Base-by-base conservation (phyloP, 1,140 invertebrate genomes). In the Rhyzopertha dominica region DNA sequence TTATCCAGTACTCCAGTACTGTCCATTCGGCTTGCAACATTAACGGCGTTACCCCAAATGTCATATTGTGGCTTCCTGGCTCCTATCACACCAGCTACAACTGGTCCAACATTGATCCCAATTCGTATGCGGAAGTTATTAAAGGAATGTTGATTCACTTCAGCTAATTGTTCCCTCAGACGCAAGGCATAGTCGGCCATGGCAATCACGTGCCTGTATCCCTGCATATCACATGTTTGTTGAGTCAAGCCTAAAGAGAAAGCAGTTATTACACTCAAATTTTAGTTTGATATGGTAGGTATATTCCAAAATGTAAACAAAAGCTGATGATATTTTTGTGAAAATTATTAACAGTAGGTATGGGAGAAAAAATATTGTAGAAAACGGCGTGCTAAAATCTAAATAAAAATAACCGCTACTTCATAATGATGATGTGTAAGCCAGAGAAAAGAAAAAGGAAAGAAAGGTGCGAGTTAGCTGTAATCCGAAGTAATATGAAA, bases 111-210 rank as follows among this genome's bases (percentile, higher is more conserved):
- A 70, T 93, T 95, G 62, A 98, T 92, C 35, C 87, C 93, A 51
- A 98, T 89, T 53, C 92, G 74, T 59, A 98, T 86, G 45, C 88
- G 83, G 70, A 98, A 98, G 72, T 90, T 93, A 71, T 98, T 96
- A 71, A 96, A 97, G 2, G 93, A 95, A 71, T 98, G 91, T 68
- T 92, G 84, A 69, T 97, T 98, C 49, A 98, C 89, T 67, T 88
- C 83, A 47, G 84, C 78, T 50, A 98, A 75, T 69, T 95, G 90
- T 49, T 90, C 81, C 34, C 81, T 78, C 31, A 98, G 78, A 32
- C 87, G 77, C 13, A 96, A 73, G 0, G 92, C 88, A 65, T 90
- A 96, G 62, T 95, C 90, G 0, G 90, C 90, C 84, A 92, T 91
- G 0, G 87, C 85, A 0, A 83, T 87, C 26, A 92, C 84, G 69